Conservation (phyloP, 2,797 vertebrate species). For the Sebastiscus tertius region DNA sequence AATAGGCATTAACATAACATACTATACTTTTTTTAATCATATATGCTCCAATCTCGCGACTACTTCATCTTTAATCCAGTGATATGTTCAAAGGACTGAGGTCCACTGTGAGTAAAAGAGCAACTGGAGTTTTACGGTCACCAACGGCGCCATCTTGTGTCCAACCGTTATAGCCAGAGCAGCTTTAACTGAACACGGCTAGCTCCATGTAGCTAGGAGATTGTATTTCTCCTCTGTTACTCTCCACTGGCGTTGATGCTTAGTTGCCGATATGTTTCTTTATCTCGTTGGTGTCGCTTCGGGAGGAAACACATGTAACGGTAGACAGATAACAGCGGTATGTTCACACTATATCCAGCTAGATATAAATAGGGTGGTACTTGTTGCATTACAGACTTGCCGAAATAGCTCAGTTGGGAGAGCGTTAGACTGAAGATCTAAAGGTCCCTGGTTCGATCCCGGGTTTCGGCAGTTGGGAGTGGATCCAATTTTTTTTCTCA, state of each 20-base stretch:
- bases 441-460: conserved; percentile 78
- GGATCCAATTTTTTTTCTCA: rapidly evolving
- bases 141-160: conserved; percentile 53
- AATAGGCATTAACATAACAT: too few species aligned
- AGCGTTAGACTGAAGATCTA: conserved; percentile 79
- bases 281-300: not conserved
- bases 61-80: not conserved
- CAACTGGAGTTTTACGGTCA: not conserved
- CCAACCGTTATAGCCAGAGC: not conserved
- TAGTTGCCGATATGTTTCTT: too few species aligned
- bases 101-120: not conserved
- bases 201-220: not conserved
- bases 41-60: rapidly evolving
- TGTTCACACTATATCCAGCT: too few species aligned
- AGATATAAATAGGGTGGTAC: too few species aligned
- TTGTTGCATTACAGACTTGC: not conserved
- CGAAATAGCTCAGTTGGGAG: conserved; percentile 81
- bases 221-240: too few species aligned
- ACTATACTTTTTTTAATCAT: too few species aligned
- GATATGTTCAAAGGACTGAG: not conserved
- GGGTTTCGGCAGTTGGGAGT: conserved; percentile 62
- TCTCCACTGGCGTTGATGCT: not conserved
- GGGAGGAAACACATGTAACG: not conserved
- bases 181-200: rapidly evolving
- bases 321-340: not conserved